Evolutionary conservation across 2,113 vertebrate genomes (phyloP), one percentile per base, ranked within the genome.

Genomic region (Epinephelus cyanopodus): DNA sequence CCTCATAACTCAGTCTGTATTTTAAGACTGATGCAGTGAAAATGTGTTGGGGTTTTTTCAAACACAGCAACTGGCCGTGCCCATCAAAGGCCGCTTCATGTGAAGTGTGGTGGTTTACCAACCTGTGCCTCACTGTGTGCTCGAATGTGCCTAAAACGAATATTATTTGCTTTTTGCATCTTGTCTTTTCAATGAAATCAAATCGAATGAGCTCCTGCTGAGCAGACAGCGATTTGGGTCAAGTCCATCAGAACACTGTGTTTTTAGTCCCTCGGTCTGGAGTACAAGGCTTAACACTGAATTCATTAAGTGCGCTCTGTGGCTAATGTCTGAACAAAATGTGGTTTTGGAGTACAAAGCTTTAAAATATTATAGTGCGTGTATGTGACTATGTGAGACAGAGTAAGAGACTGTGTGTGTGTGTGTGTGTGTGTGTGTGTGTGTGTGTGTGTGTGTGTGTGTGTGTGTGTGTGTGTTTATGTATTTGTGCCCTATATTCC

Each of bases 231-330:
- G 1, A 80, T 65, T 58, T 89, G 75, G 74, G 70, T 84, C 75
- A 79, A 61, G 37, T 77, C 57, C 62, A 73, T 57, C 74, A 82
- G 69, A 63, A 76, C 58, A 61, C 64, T 62, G 73, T 65, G 77
- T 72, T 73, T 78, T 63, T 11, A 61, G 54, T 80, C 39, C 11
- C 67, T 50, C 58, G 19, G 74, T 78, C 62, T 56, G 66, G 37
- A 65, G 61, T 47, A 27, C 53, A 54, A 74, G 50, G 84, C 64
- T 79, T 66, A 74, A 70, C 42, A 10, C 65, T 61, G 64, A 42
- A 65, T 77, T 88, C 23, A 63, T 65, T 75, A 77, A 77, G 58
- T 33, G 63, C 29, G 72, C 63, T 56, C 39, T n/a, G 68, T 48
- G 48, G 50, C 48, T 58, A n/a, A 68, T 69, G 63, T 77, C 73